A percentile compares a stretch with the other conserved stretches of the same genome.
Evolutionary conservation across 2,113 vertebrate genomes (phyloP).

Genomic region (Corythoichthys intestinalis): DNA sequence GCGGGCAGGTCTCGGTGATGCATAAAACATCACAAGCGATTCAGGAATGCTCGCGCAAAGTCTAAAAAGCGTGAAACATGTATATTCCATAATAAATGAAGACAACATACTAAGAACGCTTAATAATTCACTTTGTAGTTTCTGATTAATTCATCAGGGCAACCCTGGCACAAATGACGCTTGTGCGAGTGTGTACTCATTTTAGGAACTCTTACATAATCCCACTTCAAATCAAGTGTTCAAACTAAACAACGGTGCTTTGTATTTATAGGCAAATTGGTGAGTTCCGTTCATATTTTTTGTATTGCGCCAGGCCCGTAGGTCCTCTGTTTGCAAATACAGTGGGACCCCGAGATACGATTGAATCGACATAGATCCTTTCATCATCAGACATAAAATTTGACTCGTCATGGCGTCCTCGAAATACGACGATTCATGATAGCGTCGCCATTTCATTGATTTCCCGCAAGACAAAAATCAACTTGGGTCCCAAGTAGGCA

Average conservation of each 20-base stretch:
- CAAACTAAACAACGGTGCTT: background rate
- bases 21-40: slow-evolving; percentile 60
- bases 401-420: too few species aligned
- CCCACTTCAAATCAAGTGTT: slow-evolving; percentile 7
- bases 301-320: background rate
- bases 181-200: slow-evolving; percentile 10
- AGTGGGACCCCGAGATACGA: too few species aligned
- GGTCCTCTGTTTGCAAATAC: too few species aligned
- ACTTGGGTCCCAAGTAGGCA: too few species aligned
- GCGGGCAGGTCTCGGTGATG: slow-evolving; percentile 23
- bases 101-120: slow-evolving; percentile 53
- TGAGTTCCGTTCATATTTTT: background rate
- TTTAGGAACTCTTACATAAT: slow-evolving; percentile 13
- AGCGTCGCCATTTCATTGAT: too few species aligned
- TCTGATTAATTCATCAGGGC: slow-evolving; percentile 57
- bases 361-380: too few species aligned
- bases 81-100: slow-evolving; percentile 59
- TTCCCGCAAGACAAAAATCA: too few species aligned
- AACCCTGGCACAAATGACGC: slow-evolving; percentile 20
- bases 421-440: too few species aligned
- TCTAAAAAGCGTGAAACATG: slow-evolving; percentile 50
- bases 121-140: slow-evolving; percentile 63
- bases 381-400: too few species aligned
- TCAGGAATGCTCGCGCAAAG: slow-evolving; percentile 36
- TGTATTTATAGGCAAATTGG: background rate